phyloP scores from a whole-genome alignment of 2,888 invertebrate species.

The Catocala fraxini region DNA sequence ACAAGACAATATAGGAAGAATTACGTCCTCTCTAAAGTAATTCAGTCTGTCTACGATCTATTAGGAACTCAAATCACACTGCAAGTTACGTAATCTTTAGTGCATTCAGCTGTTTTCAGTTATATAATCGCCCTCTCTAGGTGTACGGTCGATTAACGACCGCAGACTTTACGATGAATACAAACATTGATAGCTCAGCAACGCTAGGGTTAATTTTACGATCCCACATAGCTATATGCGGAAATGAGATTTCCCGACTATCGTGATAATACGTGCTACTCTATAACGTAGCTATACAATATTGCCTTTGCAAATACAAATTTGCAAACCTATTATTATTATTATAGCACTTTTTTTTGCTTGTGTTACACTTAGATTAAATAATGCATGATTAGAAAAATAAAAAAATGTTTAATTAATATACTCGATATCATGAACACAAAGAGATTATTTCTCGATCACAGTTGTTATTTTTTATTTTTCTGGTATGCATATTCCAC shows the following conservation, averaged over 20 bases:
- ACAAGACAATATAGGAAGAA: slow-evolving; percentile 8
- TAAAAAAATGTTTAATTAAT: slow-evolving; percentile 22
- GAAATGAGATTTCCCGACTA: slow-evolving; percentile 40
- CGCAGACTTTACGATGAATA: slow-evolving; percentile 9
- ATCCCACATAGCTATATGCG: slow-evolving; percentile 21
- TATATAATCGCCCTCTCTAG: slow-evolving; percentile 21
- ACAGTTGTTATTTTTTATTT: slow-evolving; percentile 39
- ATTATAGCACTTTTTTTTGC: slow-evolving; percentile 24
- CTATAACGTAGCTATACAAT: slow-evolving; percentile 12
- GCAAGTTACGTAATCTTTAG: slow-evolving; percentile 4
- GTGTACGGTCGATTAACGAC: slow-evolving; percentile 13
- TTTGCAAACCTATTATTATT: slow-evolving; percentile 20
- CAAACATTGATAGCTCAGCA: slow-evolving; percentile 13
- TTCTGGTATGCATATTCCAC: slow-evolving; percentile 54
- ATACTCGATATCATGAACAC: slow-evolving; percentile 29
- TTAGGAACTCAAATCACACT: background rate
- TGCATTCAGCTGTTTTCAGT: slow-evolving; percentile 15
- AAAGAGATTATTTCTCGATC: slow-evolving; percentile 36
- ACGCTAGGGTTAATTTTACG: slow-evolving; percentile 24
- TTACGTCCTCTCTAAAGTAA: slow-evolving; percentile 3
- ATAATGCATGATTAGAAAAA: slow-evolving; percentile 41
- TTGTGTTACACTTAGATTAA: slow-evolving; percentile 32
- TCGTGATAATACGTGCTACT: slow-evolving; percentile 28
- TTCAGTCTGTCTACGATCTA: background rate
- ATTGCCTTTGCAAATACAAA: slow-evolving; percentile 28